These are phyloP conservation scores for Clarias laeviceps DNA, from an alignment of 2,797 vertebrate species.

Conservation along the genomic window DNA sequence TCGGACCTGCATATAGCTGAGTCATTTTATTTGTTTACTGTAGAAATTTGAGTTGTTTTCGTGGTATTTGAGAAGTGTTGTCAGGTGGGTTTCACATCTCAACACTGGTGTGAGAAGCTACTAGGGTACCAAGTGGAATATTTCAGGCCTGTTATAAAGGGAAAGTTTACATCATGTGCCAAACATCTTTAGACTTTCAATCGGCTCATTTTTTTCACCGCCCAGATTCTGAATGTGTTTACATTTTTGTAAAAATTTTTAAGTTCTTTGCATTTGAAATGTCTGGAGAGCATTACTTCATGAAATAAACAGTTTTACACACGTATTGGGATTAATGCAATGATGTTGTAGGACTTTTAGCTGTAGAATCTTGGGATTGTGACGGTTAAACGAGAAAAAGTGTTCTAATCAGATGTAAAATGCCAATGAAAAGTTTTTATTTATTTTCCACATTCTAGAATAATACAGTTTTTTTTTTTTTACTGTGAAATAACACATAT, in stretches of 20 bases:
- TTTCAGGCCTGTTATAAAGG: neutral
- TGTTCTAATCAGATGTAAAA: neutral
- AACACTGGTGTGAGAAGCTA: neutral
- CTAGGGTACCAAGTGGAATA: neutral
- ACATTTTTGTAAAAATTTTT: neutral
- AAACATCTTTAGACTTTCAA: neutral
- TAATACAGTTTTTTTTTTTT: too few species aligned
- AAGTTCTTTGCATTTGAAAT: too few species aligned
- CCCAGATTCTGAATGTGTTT: neutral
- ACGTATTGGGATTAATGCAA: neutral
- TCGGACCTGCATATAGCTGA: slow-evolving; percentile 3
- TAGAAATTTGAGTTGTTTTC: slow-evolving; percentile 28
- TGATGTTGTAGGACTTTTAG: neutral
- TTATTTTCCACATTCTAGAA: too few species aligned
- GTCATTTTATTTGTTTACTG: slow-evolving; percentile 37
- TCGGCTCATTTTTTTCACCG: neutral
- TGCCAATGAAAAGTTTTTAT: too few species aligned
- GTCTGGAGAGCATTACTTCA: neutral
- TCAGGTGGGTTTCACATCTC: slow-evolving; percentile 15
- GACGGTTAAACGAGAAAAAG: neutral
- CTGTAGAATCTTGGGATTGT: neutral
- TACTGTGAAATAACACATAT: too few species aligned
- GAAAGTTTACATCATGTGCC: neutral
- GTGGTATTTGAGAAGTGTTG: slow-evolving; percentile 20
- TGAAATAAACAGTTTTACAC: neutral